Percentiles rank a stretch among this genome's conserved stretches.
These are phyloP conservation scores for Agriotes lineatus DNA, from an alignment of 2,888 invertebrate species.

Conservation along the genomic window DNA sequence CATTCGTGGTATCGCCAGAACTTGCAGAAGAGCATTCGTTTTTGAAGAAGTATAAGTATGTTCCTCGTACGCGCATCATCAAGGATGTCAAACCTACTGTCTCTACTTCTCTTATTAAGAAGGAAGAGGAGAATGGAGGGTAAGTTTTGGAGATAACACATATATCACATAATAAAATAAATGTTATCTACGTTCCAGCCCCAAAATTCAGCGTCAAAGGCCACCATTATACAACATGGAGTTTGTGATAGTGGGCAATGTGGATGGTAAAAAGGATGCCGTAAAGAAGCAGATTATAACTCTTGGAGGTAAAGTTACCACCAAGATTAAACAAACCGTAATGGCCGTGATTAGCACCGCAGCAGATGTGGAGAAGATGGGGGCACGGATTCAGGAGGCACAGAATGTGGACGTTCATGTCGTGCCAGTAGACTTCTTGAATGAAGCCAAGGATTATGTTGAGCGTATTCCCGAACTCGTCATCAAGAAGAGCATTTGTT, in stretches of 20 bases:
- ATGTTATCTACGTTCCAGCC: conserved; percentile 69
- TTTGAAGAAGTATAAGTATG: conserved; percentile 74
- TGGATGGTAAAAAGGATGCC: conserved; percentile 71
- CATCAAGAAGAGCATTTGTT: conserved; percentile 79
- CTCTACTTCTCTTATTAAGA: conserved; percentile 68
- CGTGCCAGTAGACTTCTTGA: conserved; percentile 81
- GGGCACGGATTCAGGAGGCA: conserved; percentile 75
- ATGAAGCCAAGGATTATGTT: conserved; percentile 73
- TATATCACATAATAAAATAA: no score
- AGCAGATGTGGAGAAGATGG: conserved; percentile 77
- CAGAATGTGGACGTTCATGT: conserved; percentile 81
- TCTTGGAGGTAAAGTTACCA: conserved; percentile 81
- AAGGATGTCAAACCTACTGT: conserved; percentile 68
- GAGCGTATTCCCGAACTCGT: conserved; percentile 76
- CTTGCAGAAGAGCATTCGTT: conserved; percentile 70
- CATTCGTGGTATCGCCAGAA: conserved; percentile 77
- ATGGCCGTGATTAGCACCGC: conserved; percentile 83
- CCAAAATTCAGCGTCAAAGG: conserved; percentile 74
- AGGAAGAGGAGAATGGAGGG: conserved; percentile 65
- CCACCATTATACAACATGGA: conserved; percentile 83
- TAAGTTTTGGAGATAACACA: no score
- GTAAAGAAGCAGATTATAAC: conserved; percentile 77
- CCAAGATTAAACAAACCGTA: conserved; percentile 73
- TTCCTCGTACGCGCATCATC: conserved; percentile 71
- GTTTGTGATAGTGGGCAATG: conserved; percentile 76